These are phyloP conservation scores for Eulithis prunata DNA, from an alignment of 2,888 invertebrate species.

Conservation along the genomic window DNA sequence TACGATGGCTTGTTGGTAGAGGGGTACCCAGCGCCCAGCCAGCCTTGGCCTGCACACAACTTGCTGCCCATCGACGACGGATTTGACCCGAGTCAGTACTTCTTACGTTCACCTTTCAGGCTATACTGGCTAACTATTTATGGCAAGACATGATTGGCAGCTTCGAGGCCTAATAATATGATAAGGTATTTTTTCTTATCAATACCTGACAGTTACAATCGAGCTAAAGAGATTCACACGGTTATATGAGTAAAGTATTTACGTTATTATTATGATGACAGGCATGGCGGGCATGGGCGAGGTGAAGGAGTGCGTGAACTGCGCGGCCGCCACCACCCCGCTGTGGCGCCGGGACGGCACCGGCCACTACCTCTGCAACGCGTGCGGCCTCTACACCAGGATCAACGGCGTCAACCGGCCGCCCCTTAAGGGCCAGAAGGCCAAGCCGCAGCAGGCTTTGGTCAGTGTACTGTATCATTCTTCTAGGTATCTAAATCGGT, in stretches of 20 bases:
- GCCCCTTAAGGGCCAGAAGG: conserved; percentile 86
- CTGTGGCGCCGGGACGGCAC: conserved; percentile 99
- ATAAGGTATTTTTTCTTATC: not conserved
- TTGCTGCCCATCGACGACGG: conserved; percentile 77
- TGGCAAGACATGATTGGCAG: not conserved
- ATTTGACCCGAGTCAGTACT: conserved; percentile 75
- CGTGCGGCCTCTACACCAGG: conserved; percentile 96
- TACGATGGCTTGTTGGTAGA: conserved; percentile 78
- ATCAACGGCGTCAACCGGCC: conserved; percentile 91
- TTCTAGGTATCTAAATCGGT: not conserved
- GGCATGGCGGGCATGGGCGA: conserved; percentile 83
- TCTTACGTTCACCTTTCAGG: not conserved
- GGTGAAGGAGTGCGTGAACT: conserved; percentile 96
- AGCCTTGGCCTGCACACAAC: conserved; percentile 77
- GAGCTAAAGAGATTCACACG: no score
- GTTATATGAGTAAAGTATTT: not conserved
- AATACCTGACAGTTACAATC: no score
- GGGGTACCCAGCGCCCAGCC: conserved; percentile 69
- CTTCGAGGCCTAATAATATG: not conserved
- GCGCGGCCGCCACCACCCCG: conserved; percentile 95
- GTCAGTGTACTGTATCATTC: conserved; percentile 49
- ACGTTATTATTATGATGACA: conserved; percentile 34
- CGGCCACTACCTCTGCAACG: conserved; percentile 99
- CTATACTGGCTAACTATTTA: not conserved
- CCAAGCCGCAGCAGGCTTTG: conserved; percentile 86